Evolutionary conservation across 2,888 invertebrate genomes (phyloP).

Genomic region (Actias luna): DNA sequence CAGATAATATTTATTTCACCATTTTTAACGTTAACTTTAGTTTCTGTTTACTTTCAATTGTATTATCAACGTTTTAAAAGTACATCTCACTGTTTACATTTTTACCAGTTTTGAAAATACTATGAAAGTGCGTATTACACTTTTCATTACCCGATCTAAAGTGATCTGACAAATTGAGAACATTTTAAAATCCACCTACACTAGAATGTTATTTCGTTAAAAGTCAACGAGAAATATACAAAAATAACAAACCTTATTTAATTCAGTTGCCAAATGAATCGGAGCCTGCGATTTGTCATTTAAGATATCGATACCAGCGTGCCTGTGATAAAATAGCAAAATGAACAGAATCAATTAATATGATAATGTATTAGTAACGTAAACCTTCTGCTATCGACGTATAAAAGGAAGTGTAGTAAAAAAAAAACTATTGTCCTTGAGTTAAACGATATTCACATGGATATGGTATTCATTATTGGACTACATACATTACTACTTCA

Average conservation of each 20-base stretch:
- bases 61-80: not conserved
- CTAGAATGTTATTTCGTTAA: not conserved
- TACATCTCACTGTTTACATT: not conserved
- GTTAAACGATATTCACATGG: no score
- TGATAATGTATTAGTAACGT: not conserved
- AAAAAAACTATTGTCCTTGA: no score
- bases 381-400: no score
- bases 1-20: constrained; percentile 12
- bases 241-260: constrained; percentile 79
- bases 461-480: no score
- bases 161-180: not conserved
- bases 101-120: no score
- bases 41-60: not conserved
- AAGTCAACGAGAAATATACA: not conserved
- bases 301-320: constrained; percentile 85
- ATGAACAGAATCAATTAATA: not conserved
- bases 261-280: constrained; percentile 89
- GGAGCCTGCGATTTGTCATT: constrained; percentile 91
- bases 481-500: no score
- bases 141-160: not conserved
- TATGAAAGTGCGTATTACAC: no score
- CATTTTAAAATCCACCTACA: not conserved
- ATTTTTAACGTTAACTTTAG: not conserved
- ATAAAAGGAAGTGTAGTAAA: no score
- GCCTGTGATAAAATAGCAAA: constrained; percentile 72